phyloP scores from a whole-genome alignment of 2,797 vertebrate genomes.

The Phalanger gymnotis region DNA sequence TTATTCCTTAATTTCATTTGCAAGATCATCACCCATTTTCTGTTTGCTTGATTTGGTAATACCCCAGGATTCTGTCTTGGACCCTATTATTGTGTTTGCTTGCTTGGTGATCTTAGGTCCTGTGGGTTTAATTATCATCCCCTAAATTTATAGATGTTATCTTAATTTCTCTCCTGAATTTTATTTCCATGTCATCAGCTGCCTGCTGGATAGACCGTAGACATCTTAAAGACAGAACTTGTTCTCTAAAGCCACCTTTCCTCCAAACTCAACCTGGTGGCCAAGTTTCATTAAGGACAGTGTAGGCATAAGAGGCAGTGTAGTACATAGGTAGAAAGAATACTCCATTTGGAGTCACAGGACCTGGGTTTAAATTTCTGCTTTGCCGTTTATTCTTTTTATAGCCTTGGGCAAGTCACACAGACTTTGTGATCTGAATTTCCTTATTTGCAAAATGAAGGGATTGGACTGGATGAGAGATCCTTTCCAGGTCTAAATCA shows the following conservation, averaged over 20 bases:
- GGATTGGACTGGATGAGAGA: neutral
- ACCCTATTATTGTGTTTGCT: neutral
- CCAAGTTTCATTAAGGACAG: neutral
- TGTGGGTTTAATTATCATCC: neutral
- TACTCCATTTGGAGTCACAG: neutral
- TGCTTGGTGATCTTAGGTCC: neutral
- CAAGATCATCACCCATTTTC: neutral
- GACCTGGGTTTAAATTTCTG: neutral
- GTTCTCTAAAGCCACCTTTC: neutral
- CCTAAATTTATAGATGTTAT: neutral
- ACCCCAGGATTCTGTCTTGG: neutral
- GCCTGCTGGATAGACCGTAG: neutral
- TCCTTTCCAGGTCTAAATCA: neutral
- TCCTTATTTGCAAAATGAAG: neutral
- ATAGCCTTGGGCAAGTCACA: neutral
- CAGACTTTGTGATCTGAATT: neutral
- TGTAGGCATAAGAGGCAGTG: too few relatives aligned
- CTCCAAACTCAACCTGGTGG: neutral
- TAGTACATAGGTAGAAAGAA: neutral
- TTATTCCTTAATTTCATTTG: neutral
- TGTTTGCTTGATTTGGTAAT: neutral
- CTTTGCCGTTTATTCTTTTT: neutral
- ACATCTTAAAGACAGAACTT: neutral
- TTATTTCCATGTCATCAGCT: neutral
- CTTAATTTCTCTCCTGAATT: neutral